A percentile compares a stretch with the other conserved stretches of the same genome.
phyloP scores from a whole-genome alignment of 2,888 invertebrate genomes.

The Drosophila nr. perissopoda region DNA sequence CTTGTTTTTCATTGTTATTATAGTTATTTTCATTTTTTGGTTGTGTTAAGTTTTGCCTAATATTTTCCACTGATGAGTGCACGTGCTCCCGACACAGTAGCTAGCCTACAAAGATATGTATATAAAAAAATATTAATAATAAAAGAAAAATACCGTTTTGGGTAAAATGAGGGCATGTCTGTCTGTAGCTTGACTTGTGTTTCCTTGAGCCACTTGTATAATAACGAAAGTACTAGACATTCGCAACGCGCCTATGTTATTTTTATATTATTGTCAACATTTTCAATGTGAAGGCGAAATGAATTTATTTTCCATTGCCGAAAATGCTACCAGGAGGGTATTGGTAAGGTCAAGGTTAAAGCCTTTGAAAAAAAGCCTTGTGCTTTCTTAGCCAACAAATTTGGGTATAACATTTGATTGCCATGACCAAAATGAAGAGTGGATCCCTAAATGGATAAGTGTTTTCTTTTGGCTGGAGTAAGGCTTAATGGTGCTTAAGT shows the following conservation, averaged over 20 bases:
- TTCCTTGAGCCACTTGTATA: neutral
- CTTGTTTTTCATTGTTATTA: neutral
- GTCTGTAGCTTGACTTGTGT: neutral
- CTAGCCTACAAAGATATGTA: neutral
- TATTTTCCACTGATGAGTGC: neutral
- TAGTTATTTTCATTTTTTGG: neutral
- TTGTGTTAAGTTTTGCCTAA: neutral
- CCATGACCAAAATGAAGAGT: neutral
- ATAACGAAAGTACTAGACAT: neutral
- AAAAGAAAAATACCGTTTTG: neutral
- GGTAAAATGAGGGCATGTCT: neutral
- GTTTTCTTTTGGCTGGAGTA: neutral
- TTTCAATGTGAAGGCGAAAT: neutral
- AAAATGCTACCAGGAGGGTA: neutral
- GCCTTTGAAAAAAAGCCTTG: conserved; percentile 20
- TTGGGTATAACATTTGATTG: neutral
- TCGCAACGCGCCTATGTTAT: neutral
- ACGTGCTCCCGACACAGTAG: neutral
- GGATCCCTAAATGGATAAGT: neutral
- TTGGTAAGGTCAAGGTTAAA: neutral
- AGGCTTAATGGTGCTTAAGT: conserved; percentile 36
- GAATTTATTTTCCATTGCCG: neutral
- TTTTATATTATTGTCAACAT: neutral
- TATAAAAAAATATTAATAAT: too few relatives aligned
- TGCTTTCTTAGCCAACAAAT: conserved; percentile 20